A percentile compares a stretch with the other conserved stretches of the same genome.
Conservation (phyloP, 2,113 vertebrate genomes). For the Corvus moneduloides region DNA sequence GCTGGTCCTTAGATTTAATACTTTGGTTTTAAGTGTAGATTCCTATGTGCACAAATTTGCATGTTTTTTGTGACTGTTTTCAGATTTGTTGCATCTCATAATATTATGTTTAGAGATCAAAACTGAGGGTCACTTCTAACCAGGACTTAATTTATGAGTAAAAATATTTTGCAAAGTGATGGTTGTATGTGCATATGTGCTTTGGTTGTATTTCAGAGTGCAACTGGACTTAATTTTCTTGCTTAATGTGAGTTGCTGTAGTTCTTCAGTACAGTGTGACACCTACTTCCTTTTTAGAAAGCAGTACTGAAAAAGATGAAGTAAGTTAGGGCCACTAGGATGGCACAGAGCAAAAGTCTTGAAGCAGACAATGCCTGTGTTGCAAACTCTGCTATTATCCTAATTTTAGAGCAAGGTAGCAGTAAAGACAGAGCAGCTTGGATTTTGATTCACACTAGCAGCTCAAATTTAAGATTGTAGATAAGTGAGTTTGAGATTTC, state of each 20-base stretch:
- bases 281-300: background rate
- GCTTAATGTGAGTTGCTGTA: background rate
- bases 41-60: background rate
- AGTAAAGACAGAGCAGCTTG: background rate
- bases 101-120: background rate
- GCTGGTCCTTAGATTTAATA: background rate
- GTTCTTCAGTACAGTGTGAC: background rate
- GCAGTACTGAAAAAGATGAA: background rate
- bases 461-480: background rate
- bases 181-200: background rate
- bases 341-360: background rate
- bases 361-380: background rate
- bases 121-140: background rate
- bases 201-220: background rate
- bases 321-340: background rate
- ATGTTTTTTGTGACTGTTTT: background rate
- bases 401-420: background rate
- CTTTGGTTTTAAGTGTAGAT: background rate
- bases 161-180: background rate
- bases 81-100: background rate
- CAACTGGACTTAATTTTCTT: background rate
- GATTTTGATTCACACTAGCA: background rate
- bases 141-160: background rate
- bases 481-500: slow-evolving; percentile 29
- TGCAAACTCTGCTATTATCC: background rate